A percentile compares a stretch with the other conserved stretches of the same genome.
phyloP scores from a whole-genome alignment of 2,797 vertebrate genomes.

The Masticophis lateralis region DNA sequence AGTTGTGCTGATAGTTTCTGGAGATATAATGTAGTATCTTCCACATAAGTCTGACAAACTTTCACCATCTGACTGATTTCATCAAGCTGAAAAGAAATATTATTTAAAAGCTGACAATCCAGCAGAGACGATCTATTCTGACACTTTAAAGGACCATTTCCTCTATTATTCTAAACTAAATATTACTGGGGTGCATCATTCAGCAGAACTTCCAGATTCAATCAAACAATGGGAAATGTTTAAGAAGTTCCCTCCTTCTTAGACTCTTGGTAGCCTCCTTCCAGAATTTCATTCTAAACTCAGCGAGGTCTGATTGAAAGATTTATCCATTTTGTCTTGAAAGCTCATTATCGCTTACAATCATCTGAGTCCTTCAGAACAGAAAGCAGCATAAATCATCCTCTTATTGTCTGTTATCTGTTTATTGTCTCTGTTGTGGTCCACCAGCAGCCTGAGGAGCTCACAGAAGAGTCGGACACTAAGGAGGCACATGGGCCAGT shows the following conservation, averaged over 20 bases:
- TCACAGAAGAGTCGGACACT: too few relatives aligned
- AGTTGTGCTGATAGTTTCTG: constrained; percentile 58
- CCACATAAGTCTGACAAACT: constrained; percentile 54
- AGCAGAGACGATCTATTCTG: not conserved
- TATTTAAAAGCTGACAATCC: not conserved
- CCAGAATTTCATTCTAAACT: not conserved
- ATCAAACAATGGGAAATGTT: not conserved
- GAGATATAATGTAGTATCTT: constrained; percentile 55
- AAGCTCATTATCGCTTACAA: not conserved
- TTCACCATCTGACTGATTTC: constrained; percentile 58
- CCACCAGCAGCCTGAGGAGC: too few relatives aligned
- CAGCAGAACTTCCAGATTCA: not conserved
- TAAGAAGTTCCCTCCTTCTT: not conserved
- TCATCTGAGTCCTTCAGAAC: not conserved
- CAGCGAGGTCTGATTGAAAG: not conserved
- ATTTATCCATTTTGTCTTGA: not conserved
- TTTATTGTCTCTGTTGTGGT: not conserved
- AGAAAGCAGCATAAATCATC: not conserved
- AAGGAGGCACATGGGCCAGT: too few relatives aligned
- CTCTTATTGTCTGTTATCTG: not conserved
- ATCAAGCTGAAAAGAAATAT: constrained; percentile 55
- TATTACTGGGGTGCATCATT: not conserved
- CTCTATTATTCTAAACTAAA: not conserved
- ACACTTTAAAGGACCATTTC: not conserved
- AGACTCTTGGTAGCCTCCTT: not conserved